Evolutionary conservation across 2,797 vertebrate genomes (phyloP), one percentile per base, ranked within the genome.

Genomic region (Scolopax bukidnonensis): DNA sequence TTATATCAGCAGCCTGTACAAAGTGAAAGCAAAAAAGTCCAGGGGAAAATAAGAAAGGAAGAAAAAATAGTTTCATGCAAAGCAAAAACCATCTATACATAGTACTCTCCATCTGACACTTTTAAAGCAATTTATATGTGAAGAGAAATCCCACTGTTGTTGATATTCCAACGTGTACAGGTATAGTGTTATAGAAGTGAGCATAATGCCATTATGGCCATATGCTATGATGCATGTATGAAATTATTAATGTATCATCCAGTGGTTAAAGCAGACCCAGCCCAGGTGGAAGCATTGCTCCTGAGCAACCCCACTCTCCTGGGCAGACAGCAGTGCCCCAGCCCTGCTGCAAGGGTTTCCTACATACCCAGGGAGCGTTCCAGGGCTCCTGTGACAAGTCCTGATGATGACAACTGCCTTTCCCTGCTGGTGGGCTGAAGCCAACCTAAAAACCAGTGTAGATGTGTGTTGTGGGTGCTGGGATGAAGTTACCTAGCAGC

Each of bases 161-260:
- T 0, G 4, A 27, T 5, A 15, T 36, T 33, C 30, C 59, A 11
- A 6, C 68, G 38, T 0, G 1, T 11, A 2, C 2, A 41, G 40
- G 14, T 12, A 7, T 0, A 12, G 36, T 0, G 1, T 7, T 30
- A 1, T 2, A 36, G 79, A 17, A 21, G 61, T 3, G 47, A 32
- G 11, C 16, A 7, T 1, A 3, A 45, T 5, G 13, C 13, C 48
- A 10, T 47, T 25, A 30, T 2, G n/a, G 40, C 16, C 73, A 23
- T 33, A 28, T 3, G 19, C 23, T 12, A 16, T 28, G 10, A 51
- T 16, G 11, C n/a, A 16, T 9, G 15, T 4, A 32, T 24, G 47
- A 4, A 47, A 67, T 28, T 19, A 60, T 32, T 48, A 36, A 54
- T 1, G 30, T 11, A 9, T 12, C 11, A 8, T 48, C 41, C 10